These are phyloP conservation scores for Myrmophylax atrothorax DNA, from an alignment of 2,113 vertebrate genomes.

Conservation along the genomic window DNA sequence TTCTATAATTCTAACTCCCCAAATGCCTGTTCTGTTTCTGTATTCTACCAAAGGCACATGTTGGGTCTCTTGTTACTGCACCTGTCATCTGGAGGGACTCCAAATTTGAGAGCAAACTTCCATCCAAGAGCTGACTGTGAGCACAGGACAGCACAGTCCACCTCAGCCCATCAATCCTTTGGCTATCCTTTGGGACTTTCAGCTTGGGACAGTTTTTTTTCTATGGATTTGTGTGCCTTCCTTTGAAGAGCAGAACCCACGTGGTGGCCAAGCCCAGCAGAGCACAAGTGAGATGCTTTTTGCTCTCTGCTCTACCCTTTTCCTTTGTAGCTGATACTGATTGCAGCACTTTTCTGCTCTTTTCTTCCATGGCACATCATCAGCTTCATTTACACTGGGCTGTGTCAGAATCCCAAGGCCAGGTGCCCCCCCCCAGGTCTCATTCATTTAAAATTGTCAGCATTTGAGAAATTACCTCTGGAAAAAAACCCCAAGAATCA, in stretches of 20 bases:
- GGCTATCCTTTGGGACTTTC: neutral
- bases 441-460: neutral
- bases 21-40: fast-evolving
- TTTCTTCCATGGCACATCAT: neutral
- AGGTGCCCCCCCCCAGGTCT: neutral
- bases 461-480: neutral
- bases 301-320: neutral
- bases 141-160: neutral
- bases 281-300: neutral
- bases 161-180: neutral
- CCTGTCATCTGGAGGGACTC: neutral
- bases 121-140: neutral
- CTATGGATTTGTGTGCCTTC: neutral
- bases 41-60: fast-evolving
- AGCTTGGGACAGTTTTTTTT: neutral
- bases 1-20: neutral
- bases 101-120: neutral
- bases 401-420: neutral
- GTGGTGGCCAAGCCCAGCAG: neutral
- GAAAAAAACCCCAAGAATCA: neutral
- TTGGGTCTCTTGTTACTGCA: neutral
- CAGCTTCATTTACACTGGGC: neutral
- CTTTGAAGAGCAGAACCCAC: neutral
- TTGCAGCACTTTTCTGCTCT: neutral
- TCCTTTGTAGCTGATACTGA: neutral